These are phyloP conservation scores for Holothuria glaberrima DNA, from an alignment of 35 echinoderm and acorn worm genomes.

Conservation along the genomic window DNA sequence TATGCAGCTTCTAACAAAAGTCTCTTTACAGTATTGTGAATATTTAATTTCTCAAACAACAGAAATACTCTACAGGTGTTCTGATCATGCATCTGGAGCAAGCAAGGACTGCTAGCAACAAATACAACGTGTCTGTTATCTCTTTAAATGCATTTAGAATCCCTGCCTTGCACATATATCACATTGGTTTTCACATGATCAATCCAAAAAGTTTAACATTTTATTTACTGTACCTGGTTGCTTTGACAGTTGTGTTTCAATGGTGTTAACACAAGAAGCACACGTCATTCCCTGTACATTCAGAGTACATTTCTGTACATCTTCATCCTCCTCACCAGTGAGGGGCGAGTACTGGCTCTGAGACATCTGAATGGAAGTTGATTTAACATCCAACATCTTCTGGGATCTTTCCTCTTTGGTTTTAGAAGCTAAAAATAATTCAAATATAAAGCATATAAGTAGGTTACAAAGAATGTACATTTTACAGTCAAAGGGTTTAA, in stretches of 20 bases:
- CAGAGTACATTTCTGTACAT: conserved; percentile 54
- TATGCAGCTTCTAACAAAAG: too few relatives aligned
- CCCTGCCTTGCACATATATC: too few relatives aligned
- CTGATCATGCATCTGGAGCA: too few relatives aligned
- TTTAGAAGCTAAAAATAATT: neutral
- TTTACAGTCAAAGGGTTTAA: neutral
- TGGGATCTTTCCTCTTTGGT: neutral
- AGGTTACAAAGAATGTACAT: neutral
- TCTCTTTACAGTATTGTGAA: too few relatives aligned
- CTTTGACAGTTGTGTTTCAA: conserved; percentile 87
- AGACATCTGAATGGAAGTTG: neutral
- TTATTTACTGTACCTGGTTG: conserved; percentile 80
- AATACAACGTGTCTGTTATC: too few relatives aligned
- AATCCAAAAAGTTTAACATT: too few relatives aligned
- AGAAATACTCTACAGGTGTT: too few relatives aligned
- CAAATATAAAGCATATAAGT: neutral
- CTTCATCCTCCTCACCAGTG: conserved; percentile 30
- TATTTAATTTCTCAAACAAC: too few relatives aligned
- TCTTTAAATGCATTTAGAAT: too few relatives aligned
- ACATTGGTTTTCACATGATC: too few relatives aligned
- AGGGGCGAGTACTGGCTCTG: neutral
- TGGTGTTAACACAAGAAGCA: conserved; percentile 93
- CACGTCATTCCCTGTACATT: conserved; percentile 92
- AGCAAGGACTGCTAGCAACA: too few relatives aligned
- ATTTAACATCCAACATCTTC: neutral